Conservation (phyloP, 2,797 vertebrate genomes). For the Centroberyx gerrardi region DNA sequence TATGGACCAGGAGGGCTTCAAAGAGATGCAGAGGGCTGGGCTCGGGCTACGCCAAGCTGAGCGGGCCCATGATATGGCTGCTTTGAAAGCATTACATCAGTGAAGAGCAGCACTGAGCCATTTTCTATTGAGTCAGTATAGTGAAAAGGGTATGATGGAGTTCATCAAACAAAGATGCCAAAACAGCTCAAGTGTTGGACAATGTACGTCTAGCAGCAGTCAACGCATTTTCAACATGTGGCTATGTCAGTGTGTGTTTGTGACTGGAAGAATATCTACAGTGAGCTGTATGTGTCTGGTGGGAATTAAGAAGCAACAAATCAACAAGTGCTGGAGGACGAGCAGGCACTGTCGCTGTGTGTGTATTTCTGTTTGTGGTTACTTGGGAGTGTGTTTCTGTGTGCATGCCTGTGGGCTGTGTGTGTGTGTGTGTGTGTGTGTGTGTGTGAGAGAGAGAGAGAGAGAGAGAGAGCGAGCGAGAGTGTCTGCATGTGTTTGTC, state of each 20-base stretch:
- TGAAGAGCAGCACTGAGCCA: conserved; percentile 15
- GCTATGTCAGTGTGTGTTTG: neutral
- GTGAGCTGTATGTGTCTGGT: conserved; percentile 40
- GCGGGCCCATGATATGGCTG: conserved; percentile 32
- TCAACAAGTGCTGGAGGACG: conserved; percentile 45
- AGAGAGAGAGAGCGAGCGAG: neutral
- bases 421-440: conserved; percentile 10
- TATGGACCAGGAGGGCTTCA: conserved; percentile 51
- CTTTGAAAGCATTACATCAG: conserved; percentile 55
- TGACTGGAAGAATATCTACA: conserved; percentile 13
- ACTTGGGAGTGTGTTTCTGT: conserved; percentile 23
- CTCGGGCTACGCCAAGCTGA: conserved; percentile 46
- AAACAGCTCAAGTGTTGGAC: conserved; percentile 29
- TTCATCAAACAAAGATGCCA: conserved; percentile 29
- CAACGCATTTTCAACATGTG: conserved; percentile 16
- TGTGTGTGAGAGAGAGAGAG: neutral
- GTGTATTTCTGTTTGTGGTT: conserved; percentile 44
- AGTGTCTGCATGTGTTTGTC: conserved; percentile 19
- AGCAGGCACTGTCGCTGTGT: conserved; percentile 35
- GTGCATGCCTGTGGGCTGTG: conserved; percentile 13
- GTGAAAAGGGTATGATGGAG: conserved; percentile 34
- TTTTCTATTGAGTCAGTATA: conserved; percentile 28
- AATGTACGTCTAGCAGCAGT: conserved; percentile 39
- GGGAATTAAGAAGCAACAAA: conserved; percentile 64
- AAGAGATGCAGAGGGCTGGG: conserved; percentile 47